Percentiles rank a stretch among this genome's conserved stretches.
Conservation (phyloP, 1,140 invertebrate species). For the Berghia stephanieae region DNA sequence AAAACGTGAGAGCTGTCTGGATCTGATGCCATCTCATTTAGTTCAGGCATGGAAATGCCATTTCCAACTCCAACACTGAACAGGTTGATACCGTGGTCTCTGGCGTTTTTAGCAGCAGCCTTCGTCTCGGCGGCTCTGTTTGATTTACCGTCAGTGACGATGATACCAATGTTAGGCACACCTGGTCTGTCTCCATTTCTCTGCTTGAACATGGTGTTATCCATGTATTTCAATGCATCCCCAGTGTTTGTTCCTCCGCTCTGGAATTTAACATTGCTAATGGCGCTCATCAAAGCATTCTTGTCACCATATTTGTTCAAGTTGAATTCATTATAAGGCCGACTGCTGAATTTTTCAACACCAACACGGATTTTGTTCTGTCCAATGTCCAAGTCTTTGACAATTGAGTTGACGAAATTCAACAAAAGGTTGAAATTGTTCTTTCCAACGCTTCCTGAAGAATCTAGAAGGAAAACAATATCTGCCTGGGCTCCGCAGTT, state of each 20-base stretch:
- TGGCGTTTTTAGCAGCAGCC: constrained; percentile 40
- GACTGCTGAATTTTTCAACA: constrained; percentile 43
- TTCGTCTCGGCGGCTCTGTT: constrained; percentile 40
- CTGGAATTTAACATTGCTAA: constrained; percentile 41
- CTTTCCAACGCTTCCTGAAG: constrained; percentile 48
- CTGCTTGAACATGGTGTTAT: constrained; percentile 37
- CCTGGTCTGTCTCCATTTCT: constrained; percentile 44
- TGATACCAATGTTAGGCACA: constrained; percentile 54
- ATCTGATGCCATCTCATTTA: constrained; percentile 47
- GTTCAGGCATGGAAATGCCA: constrained; percentile 40
- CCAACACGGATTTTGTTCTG: constrained; percentile 39
- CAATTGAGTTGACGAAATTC: constrained; percentile 43
- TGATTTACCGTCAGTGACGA: constrained; percentile 55
- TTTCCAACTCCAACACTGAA: constrained; percentile 57
- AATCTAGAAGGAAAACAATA: constrained; percentile 53
- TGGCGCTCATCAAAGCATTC: constrained; percentile 31
- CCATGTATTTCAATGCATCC: constrained; percentile 39
- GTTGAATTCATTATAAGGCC: constrained; percentile 44
- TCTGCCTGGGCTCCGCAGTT: constrained; percentile 46
- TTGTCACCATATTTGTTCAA: constrained; percentile 43
- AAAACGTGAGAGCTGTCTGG: constrained; percentile 45
- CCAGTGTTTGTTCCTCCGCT: constrained; percentile 43
- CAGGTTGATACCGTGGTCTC: constrained; percentile 47
- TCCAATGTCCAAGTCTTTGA: constrained; percentile 41
- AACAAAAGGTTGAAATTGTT: constrained; percentile 48